Evolutionary conservation across 2,888 invertebrate genomes (phyloP), one percentile per base, ranked within the genome.

Genomic region (Scrobipalpa atriplicella): DNA sequence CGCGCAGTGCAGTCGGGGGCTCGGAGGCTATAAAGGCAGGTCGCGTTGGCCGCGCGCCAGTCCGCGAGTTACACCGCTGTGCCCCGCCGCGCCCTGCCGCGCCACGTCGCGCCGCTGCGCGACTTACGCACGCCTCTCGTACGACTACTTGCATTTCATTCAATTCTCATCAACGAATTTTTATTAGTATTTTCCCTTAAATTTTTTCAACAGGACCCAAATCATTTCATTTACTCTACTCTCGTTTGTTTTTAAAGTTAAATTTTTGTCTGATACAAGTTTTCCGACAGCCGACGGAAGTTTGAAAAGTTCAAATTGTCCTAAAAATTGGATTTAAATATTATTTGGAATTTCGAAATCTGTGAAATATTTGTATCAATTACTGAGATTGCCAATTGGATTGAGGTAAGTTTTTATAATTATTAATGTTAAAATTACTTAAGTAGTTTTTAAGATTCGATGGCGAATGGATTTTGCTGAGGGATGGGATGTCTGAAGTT

Each of bases 1-100:
- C 9, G 60, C 65, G 65, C 47, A 64, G 51, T 51, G 51, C 16
- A 51, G 51, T 51, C n/a, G 51, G 36, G 18, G 52, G n/a, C 6
- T 10, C 2, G n/a, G 16, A 61, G 39, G 61, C 0, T 41, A 61
- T 61, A 38, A 19, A 61, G 13, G 11, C 10, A 0, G 29, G 13
- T 1, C 13, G 47, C 41, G 13, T 2, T 7, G 19, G 29, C 2
- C 0, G 13, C 9, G 11, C 54, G 39, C 18, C 54, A 52, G 43
- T 52, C 38, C 9, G 39, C 11, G 43, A 41, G 43, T 1, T 10
- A 18, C 9, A 8, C 3, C 9, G 29, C 39, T 18, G 61, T 8
- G 41, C 2, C 60, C 18, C 61, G 61, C 3, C 19, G 19, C 51
- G 10, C 29, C 56, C 11, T 1, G 7, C 29, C 18, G 16, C 56